Evolutionary conservation across 2,888 invertebrate species (phyloP), one percentile per base, ranked within the genome.

Genomic region (Urechis unicinctus): DNA sequence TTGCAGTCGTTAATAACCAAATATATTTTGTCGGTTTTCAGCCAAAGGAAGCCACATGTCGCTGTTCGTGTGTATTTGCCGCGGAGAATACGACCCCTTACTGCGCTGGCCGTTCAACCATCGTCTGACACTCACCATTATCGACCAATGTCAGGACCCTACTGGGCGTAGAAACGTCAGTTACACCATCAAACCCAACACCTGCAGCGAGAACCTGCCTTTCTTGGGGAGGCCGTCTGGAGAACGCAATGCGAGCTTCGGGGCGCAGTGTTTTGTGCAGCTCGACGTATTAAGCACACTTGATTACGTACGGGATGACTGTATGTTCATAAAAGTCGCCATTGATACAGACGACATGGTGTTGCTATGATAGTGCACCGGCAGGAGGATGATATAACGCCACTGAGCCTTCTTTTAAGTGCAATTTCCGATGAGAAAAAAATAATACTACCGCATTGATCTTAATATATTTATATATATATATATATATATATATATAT

Each of bases 211-310:
- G 44, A 74, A 73, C 59, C 59, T 60, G 42, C 64, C 70, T 17
- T 79, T 77, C 61, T 67, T 78, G 26, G 72, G 71, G 1, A 64
- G 75, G n/a, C 79, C 79, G 3, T 63, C 64, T 1, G 67, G 68
- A 25, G 76, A 77, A 24, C 60, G 78, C 6, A 79, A 79, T 59
- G 74, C 76, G 1, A 68, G 73, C 3, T 79, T 79, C 59, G 79
- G 79, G 0, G 74, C 77, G 0, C 74, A 73, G 61, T 66, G 67
- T 30, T 74, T 77, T 58, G 60, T 58, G 22, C 64, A 66, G 28
- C 47, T 61, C 3, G 50, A 52, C 1, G 36, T 53, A 3, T 31
- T 61, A 22, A 55, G 56, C 13, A 64, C 61, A 1, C 55, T 59
- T 4, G 67, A 68, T 48, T 68, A 66, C 53, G 53, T 66, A 30